Conservation (phyloP, 2,888 invertebrate genomes). For the Zaprionus bogoriensis region DNA sequence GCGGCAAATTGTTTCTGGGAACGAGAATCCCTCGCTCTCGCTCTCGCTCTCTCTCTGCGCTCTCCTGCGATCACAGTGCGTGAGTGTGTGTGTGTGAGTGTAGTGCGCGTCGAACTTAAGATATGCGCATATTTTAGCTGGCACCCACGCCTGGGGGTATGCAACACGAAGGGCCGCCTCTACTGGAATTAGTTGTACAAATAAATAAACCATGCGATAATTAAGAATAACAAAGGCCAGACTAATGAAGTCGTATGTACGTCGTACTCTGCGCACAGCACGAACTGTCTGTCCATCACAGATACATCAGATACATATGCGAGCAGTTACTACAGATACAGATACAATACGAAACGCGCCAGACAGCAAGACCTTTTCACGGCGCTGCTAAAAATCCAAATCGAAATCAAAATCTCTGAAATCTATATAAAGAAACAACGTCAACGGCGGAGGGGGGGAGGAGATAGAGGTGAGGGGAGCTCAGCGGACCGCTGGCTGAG, state of each 20-base stretch:
- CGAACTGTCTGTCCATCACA: conserved; percentile 60
- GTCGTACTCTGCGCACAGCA: conserved; percentile 29
- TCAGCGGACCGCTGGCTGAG: conserved; percentile 72
- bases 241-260: conserved; percentile 68
- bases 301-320: conserved; percentile 6
- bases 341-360: not conserved
- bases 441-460: conserved; percentile 14
- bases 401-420: conserved; percentile 1
- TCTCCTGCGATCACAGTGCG: not conserved
- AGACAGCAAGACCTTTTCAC: conserved; percentile 10
- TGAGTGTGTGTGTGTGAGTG: conserved; percentile 7
- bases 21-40: conserved; percentile 1
- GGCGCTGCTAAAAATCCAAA: conserved; percentile 7
- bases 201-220: conserved; percentile 67
- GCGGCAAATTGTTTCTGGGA: conserved; percentile 60
- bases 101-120: conserved; percentile 10
- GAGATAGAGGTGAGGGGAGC: too few relatives aligned
- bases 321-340: too few relatives aligned
- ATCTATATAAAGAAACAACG: conserved; percentile 29
- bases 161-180: conserved; percentile 18
- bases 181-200: conserved; percentile 70
- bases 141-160: conserved; percentile 52
- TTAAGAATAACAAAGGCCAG: conserved; percentile 75
- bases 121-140: conserved; percentile 37
- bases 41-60: not conserved